Evolutionary conservation across 2,113 vertebrate genomes (phyloP).

Genomic region (Osmerus eperlanus): DNA sequence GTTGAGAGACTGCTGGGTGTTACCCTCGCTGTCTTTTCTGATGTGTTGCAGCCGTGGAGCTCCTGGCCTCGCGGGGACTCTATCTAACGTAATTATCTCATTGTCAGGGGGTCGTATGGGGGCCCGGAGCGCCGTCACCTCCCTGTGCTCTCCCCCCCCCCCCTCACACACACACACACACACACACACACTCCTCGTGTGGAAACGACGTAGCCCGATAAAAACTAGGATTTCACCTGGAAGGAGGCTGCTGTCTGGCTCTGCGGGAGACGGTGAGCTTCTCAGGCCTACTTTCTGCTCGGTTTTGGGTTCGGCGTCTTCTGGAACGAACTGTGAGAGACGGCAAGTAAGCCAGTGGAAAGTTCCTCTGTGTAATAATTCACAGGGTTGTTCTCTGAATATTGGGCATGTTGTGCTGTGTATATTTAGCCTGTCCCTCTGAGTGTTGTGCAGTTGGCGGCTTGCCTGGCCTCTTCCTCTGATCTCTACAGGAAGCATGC

Average conservation of each 20-base stretch:
- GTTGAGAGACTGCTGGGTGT: slow-evolving; percentile 67
- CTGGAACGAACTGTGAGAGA: no score
- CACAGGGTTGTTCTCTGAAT: neutral
- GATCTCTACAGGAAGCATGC: slow-evolving; percentile 45
- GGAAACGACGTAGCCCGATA: no score
- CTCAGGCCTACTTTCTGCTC: slow-evolving; percentile 8
- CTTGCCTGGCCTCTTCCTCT: slow-evolving; percentile 24
- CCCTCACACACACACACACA: slow-evolving; percentile 24
- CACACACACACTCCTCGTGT: no score
- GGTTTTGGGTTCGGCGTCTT: no score
- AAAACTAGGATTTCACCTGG: neutral
- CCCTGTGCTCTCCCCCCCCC: slow-evolving; percentile 30
- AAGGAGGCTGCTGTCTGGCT: slow-evolving; percentile 22
- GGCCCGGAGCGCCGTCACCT: slow-evolving; percentile 57
- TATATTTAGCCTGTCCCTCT: slow-evolving; percentile 20
- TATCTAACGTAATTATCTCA: slow-evolving; percentile 66
- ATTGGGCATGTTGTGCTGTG: slow-evolving; percentile 4
- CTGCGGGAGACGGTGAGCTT: slow-evolving; percentile 19
- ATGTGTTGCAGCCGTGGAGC: slow-evolving; percentile 41
- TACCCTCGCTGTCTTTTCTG: slow-evolving; percentile 67
- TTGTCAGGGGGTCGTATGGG: slow-evolving; percentile 57
- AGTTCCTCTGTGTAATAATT: no score
- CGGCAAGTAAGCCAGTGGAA: no score
- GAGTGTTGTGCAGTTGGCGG: slow-evolving; percentile 22
- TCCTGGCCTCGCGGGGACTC: slow-evolving; percentile 38